Conservation (phyloP, 2,797 vertebrate species). For the Scleropages formosus region DNA sequence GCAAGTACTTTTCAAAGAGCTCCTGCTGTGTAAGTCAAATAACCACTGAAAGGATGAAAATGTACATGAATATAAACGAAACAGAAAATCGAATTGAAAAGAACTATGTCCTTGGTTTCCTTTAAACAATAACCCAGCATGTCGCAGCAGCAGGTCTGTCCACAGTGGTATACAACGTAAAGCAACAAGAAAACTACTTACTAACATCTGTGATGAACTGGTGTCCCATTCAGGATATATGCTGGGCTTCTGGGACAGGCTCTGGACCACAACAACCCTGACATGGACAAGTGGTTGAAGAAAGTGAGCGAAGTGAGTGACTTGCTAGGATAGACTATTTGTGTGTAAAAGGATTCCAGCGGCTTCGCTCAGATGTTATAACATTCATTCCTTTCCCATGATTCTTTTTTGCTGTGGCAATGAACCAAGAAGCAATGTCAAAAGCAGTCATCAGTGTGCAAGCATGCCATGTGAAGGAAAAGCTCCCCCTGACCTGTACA, state of each 20-base stretch:
- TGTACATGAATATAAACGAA: not conserved
- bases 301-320: no score
- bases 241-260: no score
- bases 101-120: no score
- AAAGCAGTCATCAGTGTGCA: not conserved
- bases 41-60: no score
- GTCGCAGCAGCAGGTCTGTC: no score
- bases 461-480: not conserved
- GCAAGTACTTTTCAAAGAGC: no score
- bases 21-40: no score
- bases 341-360: not conserved
- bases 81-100: not conserved
- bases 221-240: no score
- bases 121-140: no score
- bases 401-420: not conserved
- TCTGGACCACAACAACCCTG: no score
- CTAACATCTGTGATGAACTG: no score
- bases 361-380: not conserved
- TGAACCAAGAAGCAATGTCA: not conserved
- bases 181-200: conserved; percentile 1
- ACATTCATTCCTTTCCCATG: not conserved
- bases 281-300: no score
- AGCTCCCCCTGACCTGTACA: not conserved
- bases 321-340: not conserved
- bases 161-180: not conserved